Base-by-base conservation (phyloP, 2,113 vertebrate species). In the Helogale parvula region DNA sequence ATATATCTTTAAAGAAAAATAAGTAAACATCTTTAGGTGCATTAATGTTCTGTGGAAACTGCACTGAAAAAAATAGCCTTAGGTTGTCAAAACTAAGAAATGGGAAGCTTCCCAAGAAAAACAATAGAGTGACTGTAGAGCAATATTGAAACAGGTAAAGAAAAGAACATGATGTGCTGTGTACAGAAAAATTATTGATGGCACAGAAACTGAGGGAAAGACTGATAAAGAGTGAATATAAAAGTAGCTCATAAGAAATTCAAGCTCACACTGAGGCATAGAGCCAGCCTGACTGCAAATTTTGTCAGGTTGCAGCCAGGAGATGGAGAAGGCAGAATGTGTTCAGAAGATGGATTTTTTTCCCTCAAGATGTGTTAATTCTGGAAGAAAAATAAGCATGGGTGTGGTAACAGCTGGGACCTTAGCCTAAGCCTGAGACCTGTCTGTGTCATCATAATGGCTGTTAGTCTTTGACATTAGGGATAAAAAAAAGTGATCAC, bases 11-110 rank as follows among this genome's bases (percentile, higher is more conserved):
- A 86, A 82, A 96, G 94, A 84, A 94, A 86, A 95, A 63, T 60
- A 96, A 74, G 45, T 86, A 74, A 94, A 50, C 25, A 89, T 66
- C 82, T 89, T 96, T 41, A 83, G 3, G 7, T 80, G 41, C 27
- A 5, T 93, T 83, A 41, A 86, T 88, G 50, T 90, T 83, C 60
- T 76, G 3, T 68, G 47, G 79, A 96, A 93, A 88, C 38, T 57
- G 54, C 47, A 5, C 4, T 54, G 29, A 12, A n/a, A 66, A 63
- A 87, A 63, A 88, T 41, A 41, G 63, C 69, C 94, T 83, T 79
- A n/a, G 25, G 63, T 74, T 96, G 54, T 94, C 72, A 41, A 91
- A 97, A 90, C 66, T 85, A 86, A 90, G 29, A 87, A 27, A 72
- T 38, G 7, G 31, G 68, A 92, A 80, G 63, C 50, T 60, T 92